A percentile compares a stretch with the other conserved stretches of the same genome.
Conservation (phyloP, 1,140 invertebrate genomes). For the Eueides isabella region DNA sequence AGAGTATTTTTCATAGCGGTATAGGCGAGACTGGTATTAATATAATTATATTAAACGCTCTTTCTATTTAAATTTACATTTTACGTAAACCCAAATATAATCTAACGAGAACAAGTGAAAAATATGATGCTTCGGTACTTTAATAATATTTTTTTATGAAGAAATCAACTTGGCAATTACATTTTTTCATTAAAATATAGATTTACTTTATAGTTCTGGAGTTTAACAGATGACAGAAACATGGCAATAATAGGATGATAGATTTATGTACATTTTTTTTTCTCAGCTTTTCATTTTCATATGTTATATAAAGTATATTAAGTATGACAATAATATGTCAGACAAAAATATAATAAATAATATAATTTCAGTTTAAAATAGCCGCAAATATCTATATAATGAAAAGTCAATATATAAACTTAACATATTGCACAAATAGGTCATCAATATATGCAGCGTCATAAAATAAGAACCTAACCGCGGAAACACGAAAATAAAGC, state of each 20-base stretch:
- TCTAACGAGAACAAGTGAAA: slow-evolving; percentile 6
- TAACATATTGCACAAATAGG: background rate
- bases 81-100: slow-evolving; percentile 27
- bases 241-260: background rate
- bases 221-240: too few relatives aligned
- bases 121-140: slow-evolving; percentile 10
- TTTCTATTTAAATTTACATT: slow-evolving; percentile 49
- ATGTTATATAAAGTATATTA: background rate
- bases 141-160: slow-evolving; percentile 16
- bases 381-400: too few relatives aligned
- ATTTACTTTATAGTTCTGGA: too few relatives aligned
- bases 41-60: slow-evolving; percentile 49
- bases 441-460: background rate
- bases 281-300: too few relatives aligned
- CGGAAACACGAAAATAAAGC: slow-evolving; percentile 57
- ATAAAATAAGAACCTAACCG: slow-evolving; percentile 31
- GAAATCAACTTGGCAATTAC: slow-evolving; percentile 15
- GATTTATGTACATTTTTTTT: too few relatives aligned
- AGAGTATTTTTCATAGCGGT: slow-evolving; percentile 51
- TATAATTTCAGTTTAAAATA: slow-evolving; percentile 10
- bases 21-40: slow-evolving; percentile 38
- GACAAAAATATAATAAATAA: background rate
- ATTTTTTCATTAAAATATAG: background rate
- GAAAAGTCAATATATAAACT: background rate
- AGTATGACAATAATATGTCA: background rate